Conservation (phyloP, 2,797 vertebrate species). For the Dryobates pubescens region DNA sequence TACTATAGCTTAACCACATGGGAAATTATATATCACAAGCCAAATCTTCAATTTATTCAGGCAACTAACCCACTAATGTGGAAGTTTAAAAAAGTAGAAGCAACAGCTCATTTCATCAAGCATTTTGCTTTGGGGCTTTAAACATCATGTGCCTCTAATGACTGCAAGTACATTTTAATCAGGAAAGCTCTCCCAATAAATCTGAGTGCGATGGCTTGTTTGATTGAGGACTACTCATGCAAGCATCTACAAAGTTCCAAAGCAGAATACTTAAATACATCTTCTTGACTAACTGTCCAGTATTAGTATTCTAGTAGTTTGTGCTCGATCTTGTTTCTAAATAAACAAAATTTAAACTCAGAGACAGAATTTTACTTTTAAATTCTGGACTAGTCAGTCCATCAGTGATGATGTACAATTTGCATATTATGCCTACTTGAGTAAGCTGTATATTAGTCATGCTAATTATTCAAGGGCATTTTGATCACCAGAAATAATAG, state of each 20-base stretch:
- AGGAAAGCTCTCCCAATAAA: not conserved
- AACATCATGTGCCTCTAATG: not conserved
- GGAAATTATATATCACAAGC: not conserved
- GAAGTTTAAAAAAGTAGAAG: not conserved
- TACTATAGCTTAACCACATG: not conserved
- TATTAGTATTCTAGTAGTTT: not conserved
- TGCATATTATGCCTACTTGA: not conserved
- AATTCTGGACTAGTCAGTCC: not conserved
- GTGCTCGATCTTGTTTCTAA: not conserved
- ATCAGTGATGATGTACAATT: constrained; percentile 3
- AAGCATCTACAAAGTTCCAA: not conserved
- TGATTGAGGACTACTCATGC: not conserved
- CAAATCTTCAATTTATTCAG: not conserved
- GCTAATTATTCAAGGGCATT: not conserved
- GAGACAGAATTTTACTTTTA: not conserved
- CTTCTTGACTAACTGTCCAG: not conserved
- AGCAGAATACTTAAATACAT: not conserved
- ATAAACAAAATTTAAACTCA: not conserved
- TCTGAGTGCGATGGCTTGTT: not conserved
- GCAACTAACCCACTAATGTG: not conserved
- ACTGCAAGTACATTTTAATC: not conserved
- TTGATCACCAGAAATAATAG: not conserved
- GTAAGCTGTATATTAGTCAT: constrained; percentile 3
- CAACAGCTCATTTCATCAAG: not conserved
- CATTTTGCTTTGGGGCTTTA: not conserved